Conservation (phyloP, 2,797 vertebrate species). For the Sylvia borin region DNA sequence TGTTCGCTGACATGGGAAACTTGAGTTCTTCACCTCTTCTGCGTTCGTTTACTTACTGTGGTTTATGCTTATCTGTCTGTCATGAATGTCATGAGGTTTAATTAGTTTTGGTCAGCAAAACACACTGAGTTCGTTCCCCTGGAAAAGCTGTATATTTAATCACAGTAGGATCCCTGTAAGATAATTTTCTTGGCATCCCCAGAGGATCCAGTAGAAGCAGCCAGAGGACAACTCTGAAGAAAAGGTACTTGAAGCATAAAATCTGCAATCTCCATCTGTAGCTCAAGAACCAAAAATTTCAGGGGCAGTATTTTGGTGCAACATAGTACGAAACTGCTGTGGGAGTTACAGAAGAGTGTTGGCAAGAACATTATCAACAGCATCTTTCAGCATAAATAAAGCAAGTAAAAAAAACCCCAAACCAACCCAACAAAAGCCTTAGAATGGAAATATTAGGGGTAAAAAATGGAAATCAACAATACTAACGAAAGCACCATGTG, state of each 20-base stretch:
- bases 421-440: fast-evolving
- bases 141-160: not conserved
- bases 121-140: not conserved
- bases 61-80: not conserved
- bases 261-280: not conserved
- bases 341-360: not conserved
- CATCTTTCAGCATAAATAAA: not conserved
- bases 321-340: not conserved
- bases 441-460: not conserved
- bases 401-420: not conserved
- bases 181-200: not conserved
- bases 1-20: not conserved
- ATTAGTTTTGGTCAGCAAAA: constrained; percentile 27
- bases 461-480: not conserved
- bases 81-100: not conserved
- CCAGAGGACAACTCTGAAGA: not conserved
- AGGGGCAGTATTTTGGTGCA: not conserved
- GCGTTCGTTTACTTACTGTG: not conserved
- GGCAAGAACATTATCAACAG: not conserved
- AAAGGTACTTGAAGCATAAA: fast-evolving
- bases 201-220: not conserved
- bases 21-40: not conserved
- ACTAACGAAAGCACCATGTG: not conserved
- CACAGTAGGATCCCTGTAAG: not conserved
- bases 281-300: not conserved